Conservation (phyloP, 2,888 invertebrate species). For the Acanthosoma haemorrhoidale region DNA sequence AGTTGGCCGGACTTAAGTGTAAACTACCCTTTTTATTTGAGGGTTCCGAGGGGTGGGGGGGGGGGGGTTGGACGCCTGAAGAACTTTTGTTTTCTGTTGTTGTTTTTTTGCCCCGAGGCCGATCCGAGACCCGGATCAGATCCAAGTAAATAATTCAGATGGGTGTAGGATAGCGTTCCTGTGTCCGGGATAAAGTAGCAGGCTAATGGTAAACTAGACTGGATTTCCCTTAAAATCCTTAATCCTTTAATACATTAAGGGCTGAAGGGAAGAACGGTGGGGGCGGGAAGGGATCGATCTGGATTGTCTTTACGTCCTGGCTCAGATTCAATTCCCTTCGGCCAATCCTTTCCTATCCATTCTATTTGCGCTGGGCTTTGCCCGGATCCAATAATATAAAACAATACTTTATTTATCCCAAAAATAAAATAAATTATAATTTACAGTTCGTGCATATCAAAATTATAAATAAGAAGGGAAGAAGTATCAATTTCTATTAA, state of each 20-base stretch:
- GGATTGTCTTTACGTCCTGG: slow-evolving; percentile 22
- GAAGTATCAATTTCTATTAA: too few species aligned
- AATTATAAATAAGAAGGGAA: too few species aligned
- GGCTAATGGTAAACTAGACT: slow-evolving; percentile 29
- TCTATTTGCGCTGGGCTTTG: too few species aligned
- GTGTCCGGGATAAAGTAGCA: slow-evolving; percentile 19
- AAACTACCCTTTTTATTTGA: slow-evolving; percentile 16
- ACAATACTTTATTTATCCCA: too few species aligned
- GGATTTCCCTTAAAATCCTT: slow-evolving; percentile 32
- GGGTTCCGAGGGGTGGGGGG: neutral
- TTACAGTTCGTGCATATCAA: too few species aligned
- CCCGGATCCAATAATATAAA: too few species aligned
- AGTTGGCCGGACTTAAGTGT: neutral
- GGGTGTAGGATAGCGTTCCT: slow-evolving; percentile 28
- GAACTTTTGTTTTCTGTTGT: slow-evolving; percentile 15
- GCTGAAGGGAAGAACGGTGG: slow-evolving; percentile 22
- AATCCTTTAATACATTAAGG: slow-evolving; percentile 31
- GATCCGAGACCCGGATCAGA: slow-evolving; percentile 20
- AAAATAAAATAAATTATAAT: too few species aligned
- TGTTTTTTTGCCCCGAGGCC: slow-evolving; percentile 5
- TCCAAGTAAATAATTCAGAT: slow-evolving; percentile 29
- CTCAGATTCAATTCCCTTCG: slow-evolving; percentile 24
- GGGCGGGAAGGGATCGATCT: slow-evolving; percentile 10
- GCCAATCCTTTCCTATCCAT: too few species aligned
- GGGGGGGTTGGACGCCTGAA: neutral